phyloP scores from a whole-genome alignment of 2,797 vertebrate genomes.

The Rhadinocentrus ornatus region DNA sequence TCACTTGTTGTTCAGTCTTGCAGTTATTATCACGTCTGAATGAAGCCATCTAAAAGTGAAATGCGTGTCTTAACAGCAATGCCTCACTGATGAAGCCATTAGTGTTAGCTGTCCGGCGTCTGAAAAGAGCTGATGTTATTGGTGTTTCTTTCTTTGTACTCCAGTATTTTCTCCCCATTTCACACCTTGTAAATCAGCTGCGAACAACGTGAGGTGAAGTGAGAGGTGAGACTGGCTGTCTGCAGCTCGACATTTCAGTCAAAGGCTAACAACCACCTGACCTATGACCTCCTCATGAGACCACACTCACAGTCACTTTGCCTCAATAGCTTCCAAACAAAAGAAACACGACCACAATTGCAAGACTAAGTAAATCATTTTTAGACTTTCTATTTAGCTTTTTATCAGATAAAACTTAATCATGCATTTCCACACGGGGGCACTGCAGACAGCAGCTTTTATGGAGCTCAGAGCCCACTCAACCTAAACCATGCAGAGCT shows the following conservation, averaged over 20 bases:
- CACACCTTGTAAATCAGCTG: constrained; percentile 43
- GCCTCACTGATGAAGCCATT: neutral
- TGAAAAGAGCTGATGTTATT: neutral
- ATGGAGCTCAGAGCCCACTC: constrained; percentile 3
- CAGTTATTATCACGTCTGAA: neutral
- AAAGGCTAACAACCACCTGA: constrained; percentile 42
- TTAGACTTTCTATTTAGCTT: neutral
- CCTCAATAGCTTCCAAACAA: neutral
- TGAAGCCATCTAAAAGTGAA: neutral
- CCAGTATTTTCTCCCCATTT: neutral
- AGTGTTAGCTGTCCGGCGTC: neutral
- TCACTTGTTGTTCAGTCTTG: neutral
- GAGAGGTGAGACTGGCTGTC: constrained; percentile 48
- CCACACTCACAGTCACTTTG: constrained; percentile 8
- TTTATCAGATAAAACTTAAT: neutral
- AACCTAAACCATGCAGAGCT: constrained; percentile 30
- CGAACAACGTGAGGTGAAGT: constrained; percentile 2
- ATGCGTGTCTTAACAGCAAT: neutral
- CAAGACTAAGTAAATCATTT: neutral
- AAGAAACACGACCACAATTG: neutral
- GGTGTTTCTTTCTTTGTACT: neutral
- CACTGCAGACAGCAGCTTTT: constrained; percentile 50
- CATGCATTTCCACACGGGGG: constrained; percentile 62
- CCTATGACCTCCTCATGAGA: constrained; percentile 17
- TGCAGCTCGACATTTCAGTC: constrained; percentile 41